phyloP scores from a whole-genome alignment of 2,113 vertebrate genomes.

The Hemichromis elongatus region DNA sequence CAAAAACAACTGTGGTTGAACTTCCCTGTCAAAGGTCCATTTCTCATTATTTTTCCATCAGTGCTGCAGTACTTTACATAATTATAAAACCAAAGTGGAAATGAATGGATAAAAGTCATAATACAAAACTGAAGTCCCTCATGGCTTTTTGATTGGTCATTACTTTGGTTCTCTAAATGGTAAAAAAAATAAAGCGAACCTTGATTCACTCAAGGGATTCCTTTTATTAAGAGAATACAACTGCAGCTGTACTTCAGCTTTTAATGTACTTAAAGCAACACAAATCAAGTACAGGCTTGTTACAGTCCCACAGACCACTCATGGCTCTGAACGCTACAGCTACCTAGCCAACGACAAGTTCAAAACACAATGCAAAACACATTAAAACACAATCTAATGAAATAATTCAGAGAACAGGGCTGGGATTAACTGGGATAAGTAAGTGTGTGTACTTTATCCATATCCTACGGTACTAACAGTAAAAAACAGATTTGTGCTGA shows the following conservation, averaged over 20 bases:
- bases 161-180: not conserved
- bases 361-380: not conserved
- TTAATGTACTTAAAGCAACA: conserved; percentile 4
- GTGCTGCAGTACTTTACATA: not conserved
- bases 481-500: not conserved
- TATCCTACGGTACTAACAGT: not conserved
- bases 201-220: not conserved
- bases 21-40: not conserved
- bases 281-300: not conserved
- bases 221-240: not conserved
- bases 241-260: not conserved
- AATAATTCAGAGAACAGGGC: not conserved
- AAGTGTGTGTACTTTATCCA: not conserved
- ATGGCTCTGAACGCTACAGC: not conserved
- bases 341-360: not conserved
- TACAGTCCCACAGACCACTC: not conserved
- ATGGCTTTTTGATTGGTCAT: not conserved
- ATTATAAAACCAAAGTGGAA: not conserved
- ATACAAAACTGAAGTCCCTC: not conserved
- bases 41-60: not conserved
- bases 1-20: not conserved
- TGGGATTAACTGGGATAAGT: not conserved
- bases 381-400: not conserved
- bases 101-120: not conserved
- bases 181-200: not conserved